A percentile compares a stretch with the other conserved stretches of the same genome.
Evolutionary conservation across 2,888 invertebrate species (phyloP).

Genomic region (Nudaria mundana): DNA sequence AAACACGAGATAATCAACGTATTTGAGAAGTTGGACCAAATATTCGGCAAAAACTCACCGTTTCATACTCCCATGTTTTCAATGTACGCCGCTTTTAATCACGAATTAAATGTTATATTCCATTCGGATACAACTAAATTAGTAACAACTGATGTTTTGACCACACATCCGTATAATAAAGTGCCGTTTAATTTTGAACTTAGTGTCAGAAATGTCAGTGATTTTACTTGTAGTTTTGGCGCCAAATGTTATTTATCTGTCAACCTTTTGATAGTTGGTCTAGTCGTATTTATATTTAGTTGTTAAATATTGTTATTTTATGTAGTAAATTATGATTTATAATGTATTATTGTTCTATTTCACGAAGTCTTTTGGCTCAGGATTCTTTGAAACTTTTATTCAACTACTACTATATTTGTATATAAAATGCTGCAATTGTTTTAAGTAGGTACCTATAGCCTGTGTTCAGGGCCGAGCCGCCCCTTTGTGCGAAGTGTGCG

Average conservation of each 20-base stretch:
- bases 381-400: too few species aligned
- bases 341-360: too few species aligned
- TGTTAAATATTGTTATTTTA: slow-evolving; percentile 12
- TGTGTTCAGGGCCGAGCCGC: too few species aligned
- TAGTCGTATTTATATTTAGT: slow-evolving; percentile 46
- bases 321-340: too few species aligned
- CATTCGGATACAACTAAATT: slow-evolving; percentile 76
- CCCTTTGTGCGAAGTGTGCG: too few species aligned
- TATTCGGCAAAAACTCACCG: slow-evolving; percentile 83
- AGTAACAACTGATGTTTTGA: slow-evolving; percentile 47
- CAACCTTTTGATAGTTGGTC: slow-evolving; percentile 38
- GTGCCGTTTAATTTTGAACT: slow-evolving; percentile 67
- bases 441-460: too few species aligned
- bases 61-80: slow-evolving; percentile 83
- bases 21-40: slow-evolving; percentile 84
- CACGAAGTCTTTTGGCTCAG: too few species aligned
- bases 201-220: slow-evolving; percentile 40
- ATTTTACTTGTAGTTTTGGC: slow-evolving; percentile 43
- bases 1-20: slow-evolving; percentile 86
- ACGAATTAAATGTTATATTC: slow-evolving; percentile 84
- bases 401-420: too few species aligned
- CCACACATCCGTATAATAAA: slow-evolving; percentile 55
- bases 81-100: slow-evolving; percentile 86
- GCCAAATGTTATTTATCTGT: slow-evolving; percentile 39
- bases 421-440: too few species aligned